phyloP scores from a whole-genome alignment of 2,888 invertebrate species.

The Anagyrus pseudococci region DNA sequence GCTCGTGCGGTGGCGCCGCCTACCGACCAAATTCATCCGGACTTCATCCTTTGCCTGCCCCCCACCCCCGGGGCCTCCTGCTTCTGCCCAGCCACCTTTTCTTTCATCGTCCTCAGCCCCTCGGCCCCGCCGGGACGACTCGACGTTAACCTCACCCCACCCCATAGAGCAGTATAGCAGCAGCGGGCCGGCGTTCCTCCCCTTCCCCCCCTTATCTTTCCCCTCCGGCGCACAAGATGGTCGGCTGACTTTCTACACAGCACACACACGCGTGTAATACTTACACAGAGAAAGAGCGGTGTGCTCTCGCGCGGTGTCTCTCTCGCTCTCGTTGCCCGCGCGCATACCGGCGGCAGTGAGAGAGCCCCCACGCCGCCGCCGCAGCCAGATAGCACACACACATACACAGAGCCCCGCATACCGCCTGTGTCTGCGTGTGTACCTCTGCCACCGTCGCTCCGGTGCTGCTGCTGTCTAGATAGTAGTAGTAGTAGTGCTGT shows the following conservation, averaged over 20 bases:
- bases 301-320: neutral
- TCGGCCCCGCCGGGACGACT: too few relatives aligned
- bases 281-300: too few relatives aligned
- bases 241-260: constrained; percentile 15
- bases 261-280: too few relatives aligned
- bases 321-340: neutral
- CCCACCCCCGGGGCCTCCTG: too few relatives aligned
- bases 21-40: constrained; percentile 44
- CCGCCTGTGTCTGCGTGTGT: neutral
- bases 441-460: constrained; percentile 2
- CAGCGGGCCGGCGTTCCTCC: too few relatives aligned
- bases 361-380: neutral
- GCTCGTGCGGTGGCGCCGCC: constrained; percentile 46
- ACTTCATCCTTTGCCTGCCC: too few relatives aligned
- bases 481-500: too few relatives aligned
- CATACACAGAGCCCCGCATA: neutral
- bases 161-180: too few relatives aligned
- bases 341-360: neutral
- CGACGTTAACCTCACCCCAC: too few relatives aligned
- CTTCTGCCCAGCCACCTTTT: too few relatives aligned
- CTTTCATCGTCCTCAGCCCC: too few relatives aligned
- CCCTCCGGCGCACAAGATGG: constrained; percentile 22
- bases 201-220: neutral
- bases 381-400: too few relatives aligned
- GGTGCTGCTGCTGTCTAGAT: neutral